Percentiles rank a stretch among this genome's conserved stretches.
Evolutionary conservation across 2,797 vertebrate genomes (phyloP).

Genomic region (Apodemus agrarius): DNA sequence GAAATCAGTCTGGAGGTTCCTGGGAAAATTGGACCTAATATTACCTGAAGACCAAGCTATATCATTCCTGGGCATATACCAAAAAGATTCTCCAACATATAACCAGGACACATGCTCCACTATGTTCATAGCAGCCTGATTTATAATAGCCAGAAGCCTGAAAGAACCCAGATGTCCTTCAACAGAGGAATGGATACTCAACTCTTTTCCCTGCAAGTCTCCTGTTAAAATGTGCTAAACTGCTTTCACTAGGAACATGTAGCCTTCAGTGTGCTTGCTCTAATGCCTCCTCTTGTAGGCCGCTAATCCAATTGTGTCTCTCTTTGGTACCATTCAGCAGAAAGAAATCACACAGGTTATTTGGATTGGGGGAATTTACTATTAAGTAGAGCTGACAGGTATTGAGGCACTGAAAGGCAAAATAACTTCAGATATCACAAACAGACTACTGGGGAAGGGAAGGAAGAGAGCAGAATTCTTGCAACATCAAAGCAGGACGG

Average conservation of each 20-base stretch:
- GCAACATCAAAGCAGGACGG: background rate
- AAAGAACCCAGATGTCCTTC: no score
- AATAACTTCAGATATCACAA: background rate
- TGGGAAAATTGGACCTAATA: no score
- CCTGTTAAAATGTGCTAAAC: background rate
- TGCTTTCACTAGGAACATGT: background rate
- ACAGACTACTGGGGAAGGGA: background rate
- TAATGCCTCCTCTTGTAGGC: background rate
- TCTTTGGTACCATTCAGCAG: background rate
- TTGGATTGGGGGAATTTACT: slow-evolving; percentile 11
- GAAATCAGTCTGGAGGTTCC: no score
- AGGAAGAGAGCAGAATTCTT: background rate
- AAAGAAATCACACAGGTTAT: background rate
- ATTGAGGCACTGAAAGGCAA: background rate
- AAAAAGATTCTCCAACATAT: no score
- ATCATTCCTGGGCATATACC: no score
- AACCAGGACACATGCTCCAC: no score
- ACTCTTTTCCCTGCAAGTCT: background rate
- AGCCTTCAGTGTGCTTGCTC: background rate
- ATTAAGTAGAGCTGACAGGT: background rate
- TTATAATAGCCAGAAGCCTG: no score
- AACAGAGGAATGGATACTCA: no score
- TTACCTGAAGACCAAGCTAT: no score
- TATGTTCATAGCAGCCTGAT: no score
- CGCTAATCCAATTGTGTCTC: background rate